Base-by-base conservation (phyloP, 2,113 vertebrate genomes). In the Larimichthys crocea region DNA sequence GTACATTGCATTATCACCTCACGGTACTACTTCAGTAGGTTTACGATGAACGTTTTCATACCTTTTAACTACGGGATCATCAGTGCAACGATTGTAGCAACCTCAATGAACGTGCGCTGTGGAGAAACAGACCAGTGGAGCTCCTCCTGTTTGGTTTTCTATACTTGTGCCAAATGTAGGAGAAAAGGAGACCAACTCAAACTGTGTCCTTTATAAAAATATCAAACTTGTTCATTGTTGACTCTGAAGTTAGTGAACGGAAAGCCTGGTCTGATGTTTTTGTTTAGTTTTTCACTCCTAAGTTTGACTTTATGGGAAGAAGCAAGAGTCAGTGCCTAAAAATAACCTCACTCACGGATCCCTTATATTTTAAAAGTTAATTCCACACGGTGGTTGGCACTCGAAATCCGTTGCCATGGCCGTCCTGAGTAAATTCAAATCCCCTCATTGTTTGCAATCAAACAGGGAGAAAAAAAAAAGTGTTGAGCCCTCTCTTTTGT, bases 361-460 rank as follows among this genome's bases (percentile, higher is more conserved):
- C 49, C 20, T 20, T n/a, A n/a, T 26, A 0, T n/a, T 8, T 20
- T 65, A 76, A 10, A 52, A 0, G n/a, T 75, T 79, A 82, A 89
- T 73, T 83, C 71, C 75, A 65, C 60, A 55, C 66, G 83, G 82
- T 60, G 70, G 80, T 79, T 64, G 84, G 76, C 80, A 80, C 89
- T 87, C 53, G 9, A 74, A 87, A 85, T 84, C 85, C 61, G 87
- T 94, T 92, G 87, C 93, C 87, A 93, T 91, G 91, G 90, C 67
- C 79, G 72, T 90, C 3, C 19, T 46, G 66, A 82, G 80, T 74
- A 63, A 79, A 88, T 89, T 90, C 62, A 93, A 92, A 94, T 92
- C 93, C 92, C 76, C 60, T 86, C 76, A 89, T 94, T 94, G 92
- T 95, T 93, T 91, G 79, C 76, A 72, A 86, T 89, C 86, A 80